Conservation (phyloP, 2,797 vertebrate genomes). For the Carcharodon carcharias region DNA sequence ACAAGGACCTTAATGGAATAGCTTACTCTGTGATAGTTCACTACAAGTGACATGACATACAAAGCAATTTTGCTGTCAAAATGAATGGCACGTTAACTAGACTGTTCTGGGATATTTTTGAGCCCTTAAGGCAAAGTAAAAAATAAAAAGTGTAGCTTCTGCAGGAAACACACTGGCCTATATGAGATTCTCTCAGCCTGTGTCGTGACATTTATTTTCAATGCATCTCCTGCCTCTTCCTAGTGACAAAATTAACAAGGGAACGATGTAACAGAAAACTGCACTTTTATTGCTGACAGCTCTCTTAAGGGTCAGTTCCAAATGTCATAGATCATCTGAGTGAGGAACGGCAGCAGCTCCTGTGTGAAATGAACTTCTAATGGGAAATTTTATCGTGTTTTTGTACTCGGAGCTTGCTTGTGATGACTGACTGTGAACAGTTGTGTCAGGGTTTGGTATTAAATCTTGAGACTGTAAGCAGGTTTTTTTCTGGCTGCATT, state of each 20-base stretch:
- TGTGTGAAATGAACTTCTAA: constrained; percentile 3
- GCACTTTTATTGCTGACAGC: neutral
- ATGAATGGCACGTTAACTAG: neutral
- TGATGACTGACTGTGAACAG: neutral
- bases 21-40: neutral
- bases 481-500: neutral
- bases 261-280: neutral
- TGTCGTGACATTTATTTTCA: constrained; percentile 16
- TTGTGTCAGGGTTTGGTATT: neutral
- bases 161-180: neutral
- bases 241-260: neutral
- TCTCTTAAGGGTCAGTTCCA: neutral
- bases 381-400: neutral
- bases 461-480: neutral
- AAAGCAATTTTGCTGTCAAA: neutral
- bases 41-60: neutral
- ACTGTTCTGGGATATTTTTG: neutral
- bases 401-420: neutral
- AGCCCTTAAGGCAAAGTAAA: neutral
- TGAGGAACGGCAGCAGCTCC: neutral
- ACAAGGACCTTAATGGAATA: neutral
- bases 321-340: neutral
- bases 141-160: neutral
- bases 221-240: neutral
- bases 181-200: neutral